Percentiles rank a stretch among this genome's conserved stretches.
phyloP scores from a whole-genome alignment of 2,797 vertebrate species.

The Remorina albescens region DNA sequence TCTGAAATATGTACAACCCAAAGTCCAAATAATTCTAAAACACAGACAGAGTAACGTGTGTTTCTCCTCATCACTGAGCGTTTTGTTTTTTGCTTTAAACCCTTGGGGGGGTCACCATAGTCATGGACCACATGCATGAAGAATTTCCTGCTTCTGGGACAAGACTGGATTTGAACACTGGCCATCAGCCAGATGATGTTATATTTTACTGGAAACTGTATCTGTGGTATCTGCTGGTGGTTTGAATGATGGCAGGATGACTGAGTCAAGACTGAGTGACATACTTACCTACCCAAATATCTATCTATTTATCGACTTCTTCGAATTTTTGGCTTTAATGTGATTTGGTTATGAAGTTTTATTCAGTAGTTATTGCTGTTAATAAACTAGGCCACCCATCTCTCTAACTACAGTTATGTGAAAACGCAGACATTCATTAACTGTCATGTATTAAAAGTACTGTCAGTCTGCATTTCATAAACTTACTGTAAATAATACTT shows the following conservation, averaged over 20 bases:
- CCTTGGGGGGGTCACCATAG: conserved; percentile 28
- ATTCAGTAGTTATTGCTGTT: too few species aligned
- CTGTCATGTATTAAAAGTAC: too few species aligned
- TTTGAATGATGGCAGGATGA: not conserved
- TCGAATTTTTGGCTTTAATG: too few species aligned
- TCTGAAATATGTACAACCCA: too few species aligned
- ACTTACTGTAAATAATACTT: too few species aligned
- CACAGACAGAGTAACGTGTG: not conserved
- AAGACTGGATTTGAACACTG: conserved; percentile 16
- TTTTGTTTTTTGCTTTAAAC: conserved; percentile 13
- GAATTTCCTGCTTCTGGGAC: conserved; percentile 38
- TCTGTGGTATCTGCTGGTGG: not conserved
- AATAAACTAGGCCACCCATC: too few species aligned
- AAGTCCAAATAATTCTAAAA: not conserved
- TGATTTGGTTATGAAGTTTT: too few species aligned
- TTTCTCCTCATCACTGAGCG: not conserved
- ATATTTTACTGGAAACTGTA: not conserved
- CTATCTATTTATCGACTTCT: too few species aligned
- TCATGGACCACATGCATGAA: conserved; percentile 30
- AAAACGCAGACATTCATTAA: too few species aligned
- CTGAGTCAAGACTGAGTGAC: not conserved
- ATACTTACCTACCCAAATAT: not conserved
- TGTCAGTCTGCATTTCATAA: too few species aligned
- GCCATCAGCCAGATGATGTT: conserved; percentile 8
- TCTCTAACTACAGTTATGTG: too few species aligned